Evolutionary conservation across 2,888 invertebrate genomes (phyloP).

Genomic region (Cephus runcator): DNA sequence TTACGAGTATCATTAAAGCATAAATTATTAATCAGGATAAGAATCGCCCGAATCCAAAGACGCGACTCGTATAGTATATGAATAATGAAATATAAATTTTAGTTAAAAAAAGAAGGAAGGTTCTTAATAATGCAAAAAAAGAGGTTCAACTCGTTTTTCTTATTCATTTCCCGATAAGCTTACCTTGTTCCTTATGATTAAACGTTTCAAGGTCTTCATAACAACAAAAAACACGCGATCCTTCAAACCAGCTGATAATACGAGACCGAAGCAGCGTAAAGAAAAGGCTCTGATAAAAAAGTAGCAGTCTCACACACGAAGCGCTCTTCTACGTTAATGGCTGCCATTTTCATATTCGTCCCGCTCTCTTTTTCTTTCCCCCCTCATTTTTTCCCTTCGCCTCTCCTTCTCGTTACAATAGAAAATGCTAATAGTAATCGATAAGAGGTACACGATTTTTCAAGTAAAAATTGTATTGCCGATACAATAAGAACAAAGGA

Average conservation of each 20-base stretch:
- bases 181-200: background rate
- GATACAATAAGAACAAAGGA: background rate
- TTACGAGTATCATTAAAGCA: background rate
- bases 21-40: background rate
- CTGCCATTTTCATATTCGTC: slow-evolving; percentile 3
- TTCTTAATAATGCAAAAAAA: slow-evolving; percentile 24
- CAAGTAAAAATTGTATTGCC: background rate
- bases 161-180: slow-evolving; percentile 18
- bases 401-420: background rate
- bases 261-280: background rate
- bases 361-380: background rate
- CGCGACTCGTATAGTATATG: background rate
- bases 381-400: background rate
- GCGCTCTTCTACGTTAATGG: slow-evolving; percentile 16
- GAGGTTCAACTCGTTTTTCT: background rate
- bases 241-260: background rate
- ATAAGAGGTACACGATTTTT: background rate
- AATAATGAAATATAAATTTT: slow-evolving; percentile 10
- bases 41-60: too few species aligned
- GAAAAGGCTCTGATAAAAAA: background rate
- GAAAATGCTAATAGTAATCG: background rate
- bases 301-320: slow-evolving; percentile 13
- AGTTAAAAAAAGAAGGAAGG: slow-evolving; percentile 23
- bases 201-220: background rate
- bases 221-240: background rate